These are phyloP conservation scores for Zaprionus tsacasi DNA, from an alignment of 1,140 invertebrate genomes.

Conservation along the genomic window DNA sequence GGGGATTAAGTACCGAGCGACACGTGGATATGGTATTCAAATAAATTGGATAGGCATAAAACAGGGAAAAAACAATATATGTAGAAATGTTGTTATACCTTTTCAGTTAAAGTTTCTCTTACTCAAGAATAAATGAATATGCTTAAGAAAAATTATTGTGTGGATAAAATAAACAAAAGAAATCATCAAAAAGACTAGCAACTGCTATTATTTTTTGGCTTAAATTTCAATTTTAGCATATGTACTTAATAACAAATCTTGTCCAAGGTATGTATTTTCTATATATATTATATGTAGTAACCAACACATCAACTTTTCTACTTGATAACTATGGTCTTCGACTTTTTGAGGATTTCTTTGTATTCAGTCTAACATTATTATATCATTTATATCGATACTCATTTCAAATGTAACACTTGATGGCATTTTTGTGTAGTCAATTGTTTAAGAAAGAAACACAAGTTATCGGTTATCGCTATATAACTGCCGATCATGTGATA, in stretches of 20 bases:
- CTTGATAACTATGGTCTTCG: conserved; percentile 33
- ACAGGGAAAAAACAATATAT: conserved; percentile 72
- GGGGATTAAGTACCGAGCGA: conserved; percentile 29
- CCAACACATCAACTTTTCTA: conserved; percentile 17
- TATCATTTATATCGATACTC: conserved; percentile 13
- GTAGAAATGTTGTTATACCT: conserved; percentile 73
- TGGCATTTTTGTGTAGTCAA: conserved; percentile 79
- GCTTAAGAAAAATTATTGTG: conserved; percentile 16
- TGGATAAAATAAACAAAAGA: conserved; percentile 27
- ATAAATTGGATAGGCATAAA: conserved; percentile 77
- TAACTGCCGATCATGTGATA: conserved; percentile 54
- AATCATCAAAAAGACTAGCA: conserved; percentile 56
- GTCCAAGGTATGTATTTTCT: neutral
- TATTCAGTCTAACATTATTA: conserved; percentile 21
- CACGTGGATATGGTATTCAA: conserved; percentile 54
- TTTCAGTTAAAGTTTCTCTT: conserved; percentile 24
- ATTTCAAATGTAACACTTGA: conserved; percentile 48
- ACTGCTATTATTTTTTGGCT: conserved; percentile 31
- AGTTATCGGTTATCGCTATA: conserved; percentile 59
- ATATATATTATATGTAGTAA: neutral
- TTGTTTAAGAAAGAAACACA: conserved; percentile 51
- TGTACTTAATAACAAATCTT: neutral
- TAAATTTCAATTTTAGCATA: neutral
- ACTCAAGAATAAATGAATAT: conserved; percentile 38
- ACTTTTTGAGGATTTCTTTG: conserved; percentile 55